Evolutionary conservation across 2,113 vertebrate species (phyloP).

Genomic region (Pelusios castaneus): DNA sequence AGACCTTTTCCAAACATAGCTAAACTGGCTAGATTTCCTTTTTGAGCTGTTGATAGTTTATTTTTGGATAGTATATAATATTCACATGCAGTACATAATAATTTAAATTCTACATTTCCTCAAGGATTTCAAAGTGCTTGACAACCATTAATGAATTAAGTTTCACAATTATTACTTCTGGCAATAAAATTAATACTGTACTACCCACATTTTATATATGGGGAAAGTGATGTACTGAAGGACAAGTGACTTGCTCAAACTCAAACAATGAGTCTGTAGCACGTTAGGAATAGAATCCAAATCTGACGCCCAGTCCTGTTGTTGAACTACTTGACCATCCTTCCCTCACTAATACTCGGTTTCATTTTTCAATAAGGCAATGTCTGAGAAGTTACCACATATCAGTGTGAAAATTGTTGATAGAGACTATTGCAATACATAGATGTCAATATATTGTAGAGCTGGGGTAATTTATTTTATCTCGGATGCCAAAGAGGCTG

Average conservation of each 20-base stretch:
- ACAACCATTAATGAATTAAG: neutral
- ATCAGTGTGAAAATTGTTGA: slow-evolving; percentile 41
- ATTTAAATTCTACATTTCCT: neutral
- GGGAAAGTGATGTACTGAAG: accelerated
- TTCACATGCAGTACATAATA: neutral
- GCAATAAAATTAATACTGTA: neutral
- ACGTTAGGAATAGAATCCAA: neutral
- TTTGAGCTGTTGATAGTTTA: neutral
- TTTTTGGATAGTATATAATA: neutral
- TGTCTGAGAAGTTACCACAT: neutral
- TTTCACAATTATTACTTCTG: neutral
- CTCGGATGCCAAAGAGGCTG: slow-evolving; percentile 40
- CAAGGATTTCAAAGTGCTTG: neutral
- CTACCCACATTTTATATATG: neutral
- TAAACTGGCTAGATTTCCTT: neutral
- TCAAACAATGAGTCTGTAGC: accelerated
- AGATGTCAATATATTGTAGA: neutral
- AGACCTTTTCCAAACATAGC: neutral
- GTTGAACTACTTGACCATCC: neutral
- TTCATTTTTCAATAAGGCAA: neutral
- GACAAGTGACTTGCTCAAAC: neutral
- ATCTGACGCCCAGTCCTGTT: neutral
- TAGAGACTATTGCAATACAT: slow-evolving; percentile 57
- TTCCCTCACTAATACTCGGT: neutral
- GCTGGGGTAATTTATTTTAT: slow-evolving; percentile 54